Percentiles rank a stretch among this genome's conserved stretches.
These are phyloP conservation scores for Melieria omissa DNA, from an alignment of 2,888 invertebrate genomes.

Conservation along the genomic window DNA sequence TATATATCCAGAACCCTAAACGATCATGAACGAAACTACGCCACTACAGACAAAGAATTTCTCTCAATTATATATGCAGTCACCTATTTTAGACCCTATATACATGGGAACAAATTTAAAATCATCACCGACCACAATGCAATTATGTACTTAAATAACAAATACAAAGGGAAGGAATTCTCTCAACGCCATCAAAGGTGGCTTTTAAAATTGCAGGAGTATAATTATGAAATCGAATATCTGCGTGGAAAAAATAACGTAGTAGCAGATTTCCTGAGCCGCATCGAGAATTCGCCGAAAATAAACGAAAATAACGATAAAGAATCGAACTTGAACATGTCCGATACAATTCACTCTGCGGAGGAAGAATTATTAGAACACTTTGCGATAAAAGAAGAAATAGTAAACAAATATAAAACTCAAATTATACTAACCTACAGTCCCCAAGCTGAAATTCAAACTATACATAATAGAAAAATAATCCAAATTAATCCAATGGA, in stretches of 20 bases:
- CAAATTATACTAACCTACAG: too few relatives aligned
- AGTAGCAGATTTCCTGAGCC: slow-evolving; percentile 30
- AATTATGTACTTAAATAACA: slow-evolving; percentile 23
- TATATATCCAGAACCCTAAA: slow-evolving; percentile 41
- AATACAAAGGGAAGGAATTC: slow-evolving; percentile 17
- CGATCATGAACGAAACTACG: slow-evolving; percentile 44
- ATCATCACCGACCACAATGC: slow-evolving; percentile 41
- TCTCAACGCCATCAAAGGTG: slow-evolving; percentile 27
- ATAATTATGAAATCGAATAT: slow-evolving; percentile 34
- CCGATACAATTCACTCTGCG: slow-evolving; percentile 34
- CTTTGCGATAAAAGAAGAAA: too few relatives aligned
- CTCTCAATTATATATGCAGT: slow-evolving; percentile 40
- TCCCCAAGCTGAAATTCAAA: too few relatives aligned
- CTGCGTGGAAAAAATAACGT: slow-evolving; percentile 25
- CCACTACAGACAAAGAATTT: slow-evolving; percentile 40
- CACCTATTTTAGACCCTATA: slow-evolving; percentile 36
- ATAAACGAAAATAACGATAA: slow-evolving; percentile 28
- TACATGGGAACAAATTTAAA: slow-evolving; percentile 38
- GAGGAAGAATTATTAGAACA: too few relatives aligned
- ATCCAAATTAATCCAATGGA: too few relatives aligned
- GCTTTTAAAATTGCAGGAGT: slow-evolving; percentile 26
- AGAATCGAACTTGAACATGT: slow-evolving; percentile 32
- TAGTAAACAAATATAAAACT: too few relatives aligned
- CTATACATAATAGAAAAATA: too few relatives aligned
- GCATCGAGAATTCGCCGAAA: slow-evolving; percentile 31